Conservation (phyloP, 2,113 vertebrate genomes). For the Typhlomys cinereus region DNA sequence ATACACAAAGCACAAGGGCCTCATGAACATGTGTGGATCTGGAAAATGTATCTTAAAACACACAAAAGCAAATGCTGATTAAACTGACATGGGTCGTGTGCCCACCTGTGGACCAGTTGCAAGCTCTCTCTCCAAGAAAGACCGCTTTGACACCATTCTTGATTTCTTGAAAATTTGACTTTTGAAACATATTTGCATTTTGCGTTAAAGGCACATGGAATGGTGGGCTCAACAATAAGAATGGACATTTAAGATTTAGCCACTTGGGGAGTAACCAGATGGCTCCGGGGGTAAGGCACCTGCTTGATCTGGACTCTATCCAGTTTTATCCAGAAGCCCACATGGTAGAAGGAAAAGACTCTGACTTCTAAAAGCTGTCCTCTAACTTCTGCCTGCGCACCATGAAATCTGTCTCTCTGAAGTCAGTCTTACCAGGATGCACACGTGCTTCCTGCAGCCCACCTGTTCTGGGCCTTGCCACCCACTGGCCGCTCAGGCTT, state of each 20-base stretch:
- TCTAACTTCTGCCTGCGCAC: too few species aligned
- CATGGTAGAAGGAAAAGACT: neutral
- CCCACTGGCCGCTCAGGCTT: accelerated
- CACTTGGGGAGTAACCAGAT: neutral
- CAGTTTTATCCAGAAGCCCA: neutral
- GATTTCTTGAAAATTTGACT: neutral
- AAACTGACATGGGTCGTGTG: neutral
- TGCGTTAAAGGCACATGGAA: neutral
- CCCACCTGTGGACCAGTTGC: neutral
- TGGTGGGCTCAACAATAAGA: neutral
- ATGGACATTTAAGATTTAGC: neutral
- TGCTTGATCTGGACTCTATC: neutral
- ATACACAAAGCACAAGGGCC: neutral
- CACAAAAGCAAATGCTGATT: neutral
- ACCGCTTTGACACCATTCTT: neutral
- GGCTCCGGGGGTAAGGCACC: too few species aligned
- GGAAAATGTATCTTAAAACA: neutral
- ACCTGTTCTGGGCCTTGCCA: accelerated
- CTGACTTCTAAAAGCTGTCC: too few species aligned
- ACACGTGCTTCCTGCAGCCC: neutral
- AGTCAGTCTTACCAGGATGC: neutral
- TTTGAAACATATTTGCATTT: slow-evolving; percentile 8
- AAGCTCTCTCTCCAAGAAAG: neutral
- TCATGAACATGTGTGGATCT: neutral
- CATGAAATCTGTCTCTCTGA: neutral